phyloP scores from a whole-genome alignment of 2,113 vertebrate species.

The Pseudorasbora parva region DNA sequence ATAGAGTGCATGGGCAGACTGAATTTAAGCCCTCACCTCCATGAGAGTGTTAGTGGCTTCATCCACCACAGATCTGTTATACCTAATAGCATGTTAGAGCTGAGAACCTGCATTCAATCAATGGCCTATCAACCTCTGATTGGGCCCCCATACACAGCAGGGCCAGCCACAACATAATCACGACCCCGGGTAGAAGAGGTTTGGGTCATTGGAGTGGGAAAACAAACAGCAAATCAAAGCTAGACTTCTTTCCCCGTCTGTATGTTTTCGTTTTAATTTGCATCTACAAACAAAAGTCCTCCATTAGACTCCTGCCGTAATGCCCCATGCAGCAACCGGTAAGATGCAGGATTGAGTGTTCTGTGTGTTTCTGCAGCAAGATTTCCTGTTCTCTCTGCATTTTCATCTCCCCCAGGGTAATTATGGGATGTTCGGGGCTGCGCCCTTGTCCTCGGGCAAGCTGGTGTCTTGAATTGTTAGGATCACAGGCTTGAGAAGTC shows the following conservation, averaged over 20 bases:
- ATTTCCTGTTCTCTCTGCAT: slow-evolving; percentile 25
- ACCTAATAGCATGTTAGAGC: slow-evolving; percentile 52
- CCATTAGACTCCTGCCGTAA: slow-evolving; percentile 7
- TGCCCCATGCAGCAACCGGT: neutral
- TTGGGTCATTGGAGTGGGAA: slow-evolving; percentile 29
- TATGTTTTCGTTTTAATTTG: slow-evolving; percentile 37
- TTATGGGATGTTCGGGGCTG: slow-evolving; percentile 20
- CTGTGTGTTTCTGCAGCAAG: slow-evolving; percentile 10
- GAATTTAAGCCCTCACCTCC: slow-evolving; percentile 28
- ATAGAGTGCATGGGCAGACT: slow-evolving; percentile 26
- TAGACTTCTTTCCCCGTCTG: neutral
- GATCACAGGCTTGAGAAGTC: slow-evolving; percentile 22
- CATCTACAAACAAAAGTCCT: slow-evolving; percentile 34
- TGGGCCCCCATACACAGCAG: slow-evolving; percentile 21
- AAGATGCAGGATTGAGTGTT: slow-evolving; percentile 25
- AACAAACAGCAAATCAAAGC: slow-evolving; percentile 49
- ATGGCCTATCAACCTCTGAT: slow-evolving; percentile 34
- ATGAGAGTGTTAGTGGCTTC: slow-evolving; percentile 29
- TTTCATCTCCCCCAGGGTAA: neutral
- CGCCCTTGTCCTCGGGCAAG: slow-evolving; percentile 9
- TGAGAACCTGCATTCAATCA: slow-evolving; percentile 47
- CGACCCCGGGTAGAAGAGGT: neutral
- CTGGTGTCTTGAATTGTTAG: slow-evolving; percentile 21
- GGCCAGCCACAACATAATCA: slow-evolving; percentile 33
- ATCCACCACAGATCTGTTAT: slow-evolving; percentile 46